Evolutionary conservation across 2,113 vertebrate genomes (phyloP), one percentile per base, ranked within the genome.

Genomic region (Mystacornis crossleyi): DNA sequence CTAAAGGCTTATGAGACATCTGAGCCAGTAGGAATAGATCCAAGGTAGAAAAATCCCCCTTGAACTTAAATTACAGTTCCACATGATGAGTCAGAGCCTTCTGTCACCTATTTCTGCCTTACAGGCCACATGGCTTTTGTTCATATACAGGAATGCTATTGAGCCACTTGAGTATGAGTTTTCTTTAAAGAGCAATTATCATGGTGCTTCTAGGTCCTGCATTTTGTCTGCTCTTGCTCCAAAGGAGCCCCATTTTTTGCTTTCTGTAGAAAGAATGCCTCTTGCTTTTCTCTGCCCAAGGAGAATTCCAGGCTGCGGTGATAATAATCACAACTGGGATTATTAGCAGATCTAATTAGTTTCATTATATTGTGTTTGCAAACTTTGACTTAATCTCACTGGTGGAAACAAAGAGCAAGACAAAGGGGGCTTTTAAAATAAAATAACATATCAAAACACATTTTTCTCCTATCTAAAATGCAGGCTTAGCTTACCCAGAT

Each of bases 61-160:
- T 84, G 82, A 90, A 93, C 89, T 93, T 96, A 71, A 93, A 94
- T 92, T 95, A 95, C 92, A 89, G 86, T 93, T 96, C 82, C 57
- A 93, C 64, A 89, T 57, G 65, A 95, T 96, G 95, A 96, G 82
- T 96, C 92, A 97, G 75, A 96, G 93, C 93, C 90, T 96, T 96
- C 93, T 96, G 95, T 93, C 91, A 90, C 92, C 88, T 86, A 38
- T 89, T 96, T 88, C 79, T 96, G 86, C 93, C 53, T 77, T 58
- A 60, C 26, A 26, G 82, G 66, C 82, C 89, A 31, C 31, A 10
- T 61, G 81, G 62, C 62, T 93, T 93, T 88, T 81, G 55, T 81
- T 95, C 93, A 74, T 29, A 20, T 11, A 26, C 62, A 81, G 75
- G 31, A 86, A 90, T 47, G 60, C 51, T 77, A 26, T 3, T 38